Conservation (phyloP, 2,797 vertebrate species). For the Catostomus latipinnis region DNA sequence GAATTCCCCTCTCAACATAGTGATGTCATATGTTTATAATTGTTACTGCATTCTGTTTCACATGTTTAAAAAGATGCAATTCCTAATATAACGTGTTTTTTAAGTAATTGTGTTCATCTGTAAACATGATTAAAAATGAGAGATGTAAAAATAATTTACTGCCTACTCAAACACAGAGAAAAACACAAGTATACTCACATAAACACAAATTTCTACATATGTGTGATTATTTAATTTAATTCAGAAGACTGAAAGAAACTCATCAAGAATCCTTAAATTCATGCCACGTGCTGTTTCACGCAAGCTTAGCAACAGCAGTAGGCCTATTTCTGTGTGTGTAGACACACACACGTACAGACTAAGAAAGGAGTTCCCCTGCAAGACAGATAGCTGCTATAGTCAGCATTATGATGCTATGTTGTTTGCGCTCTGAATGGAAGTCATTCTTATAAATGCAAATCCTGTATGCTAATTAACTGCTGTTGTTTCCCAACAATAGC, state of each 20-base stretch:
- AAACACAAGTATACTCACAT: background rate
- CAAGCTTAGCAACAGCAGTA: conserved; percentile 18
- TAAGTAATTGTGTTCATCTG: conserved; percentile 23
- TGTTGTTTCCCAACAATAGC: conserved; percentile 76
- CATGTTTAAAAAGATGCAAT: background rate
- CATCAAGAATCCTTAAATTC: conserved; percentile 40
- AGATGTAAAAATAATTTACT: conserved; percentile 7
- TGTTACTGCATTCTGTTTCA: background rate
- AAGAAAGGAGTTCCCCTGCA: conserved; percentile 40
- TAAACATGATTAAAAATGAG: background rate
- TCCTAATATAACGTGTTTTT: conserved; percentile 12
- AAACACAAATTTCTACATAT: conserved; percentile 24
- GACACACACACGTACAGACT: background rate
- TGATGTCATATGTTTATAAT: conserved; percentile 1
- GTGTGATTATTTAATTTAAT: conserved; percentile 11
- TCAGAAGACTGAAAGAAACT: conserved; percentile 41
- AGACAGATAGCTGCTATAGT: conserved; percentile 45
- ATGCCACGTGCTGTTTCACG: conserved; percentile 32
- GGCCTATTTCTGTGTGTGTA: conserved; percentile 16
- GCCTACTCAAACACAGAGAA: background rate
- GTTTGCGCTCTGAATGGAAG: conserved; percentile 69
- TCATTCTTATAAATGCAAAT: conserved; percentile 70
- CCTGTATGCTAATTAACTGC: conserved; percentile 66
- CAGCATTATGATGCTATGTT: conserved; percentile 44
- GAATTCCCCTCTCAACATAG: conserved; percentile 1